Evolutionary conservation across 2,888 invertebrate species (phyloP).

Genomic region (Tenthredo livida): DNA sequence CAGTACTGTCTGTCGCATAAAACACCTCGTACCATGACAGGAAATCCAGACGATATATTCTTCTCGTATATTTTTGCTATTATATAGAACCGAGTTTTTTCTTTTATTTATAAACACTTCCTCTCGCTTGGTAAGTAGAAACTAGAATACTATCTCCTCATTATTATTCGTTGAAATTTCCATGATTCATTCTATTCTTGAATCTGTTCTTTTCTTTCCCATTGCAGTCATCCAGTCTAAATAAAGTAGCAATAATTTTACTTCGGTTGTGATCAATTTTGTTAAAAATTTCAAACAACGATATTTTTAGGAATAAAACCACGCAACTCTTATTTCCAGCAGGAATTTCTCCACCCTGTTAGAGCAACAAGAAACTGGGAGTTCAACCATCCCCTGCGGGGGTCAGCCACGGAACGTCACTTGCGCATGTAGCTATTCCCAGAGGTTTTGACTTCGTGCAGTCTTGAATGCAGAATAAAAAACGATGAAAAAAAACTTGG

Average conservation of each 20-base stretch:
- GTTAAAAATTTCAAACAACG: neutral
- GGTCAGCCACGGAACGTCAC: neutral
- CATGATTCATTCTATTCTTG: neutral
- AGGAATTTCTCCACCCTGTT: neutral
- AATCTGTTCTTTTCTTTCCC: neutral
- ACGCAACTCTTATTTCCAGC: neutral
- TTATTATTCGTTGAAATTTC: neutral
- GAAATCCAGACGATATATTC: neutral
- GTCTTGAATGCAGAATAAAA: neutral
- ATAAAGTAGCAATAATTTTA: neutral
- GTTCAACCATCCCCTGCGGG: conserved; percentile 12
- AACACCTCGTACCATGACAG: neutral
- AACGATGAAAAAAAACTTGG: neutral
- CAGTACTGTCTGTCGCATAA: neutral
- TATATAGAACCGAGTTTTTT: neutral
- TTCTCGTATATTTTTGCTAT: neutral
- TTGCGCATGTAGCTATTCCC: conserved; percentile 8
- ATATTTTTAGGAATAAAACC: neutral
- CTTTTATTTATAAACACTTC: neutral
- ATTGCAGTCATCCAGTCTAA: neutral
- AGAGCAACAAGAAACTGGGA: neutral
- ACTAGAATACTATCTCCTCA: neutral
- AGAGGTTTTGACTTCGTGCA: neutral
- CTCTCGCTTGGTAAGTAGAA: neutral
- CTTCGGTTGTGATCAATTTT: neutral